Conservation (phyloP, 2,888 invertebrate species). For the Callimorpha dominula region DNA sequence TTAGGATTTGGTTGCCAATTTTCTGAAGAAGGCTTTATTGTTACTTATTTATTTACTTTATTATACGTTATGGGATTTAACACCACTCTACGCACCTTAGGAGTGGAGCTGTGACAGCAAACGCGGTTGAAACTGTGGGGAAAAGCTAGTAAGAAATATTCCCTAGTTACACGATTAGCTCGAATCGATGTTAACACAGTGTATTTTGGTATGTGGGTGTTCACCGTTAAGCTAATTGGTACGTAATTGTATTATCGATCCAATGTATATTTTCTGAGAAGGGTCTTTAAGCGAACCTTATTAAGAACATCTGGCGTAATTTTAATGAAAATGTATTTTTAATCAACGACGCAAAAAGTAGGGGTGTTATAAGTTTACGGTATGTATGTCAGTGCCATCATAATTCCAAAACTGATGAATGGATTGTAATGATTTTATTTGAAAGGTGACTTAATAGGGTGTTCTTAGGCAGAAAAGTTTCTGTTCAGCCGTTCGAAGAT, state of each 20-base stretch:
- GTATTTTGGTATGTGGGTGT: not conserved
- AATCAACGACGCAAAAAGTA: too few species aligned
- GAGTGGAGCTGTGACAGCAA: not conserved
- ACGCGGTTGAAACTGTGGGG: not conserved
- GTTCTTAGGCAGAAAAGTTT: too few species aligned
- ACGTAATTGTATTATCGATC: constrained; percentile 1
- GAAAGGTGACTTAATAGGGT: too few species aligned
- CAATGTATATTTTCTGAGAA: not conserved
- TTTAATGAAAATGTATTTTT: not conserved
- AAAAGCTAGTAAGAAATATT: not conserved
- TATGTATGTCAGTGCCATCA: not conserved
- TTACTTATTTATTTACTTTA: too few species aligned
- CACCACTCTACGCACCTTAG: too few species aligned
- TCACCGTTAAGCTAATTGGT: constrained; percentile 6
- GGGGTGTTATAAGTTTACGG: not conserved
- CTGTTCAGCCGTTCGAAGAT: too few species aligned
- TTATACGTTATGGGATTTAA: too few species aligned
- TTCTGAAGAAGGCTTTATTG: too few species aligned
- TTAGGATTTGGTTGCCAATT: too few species aligned
- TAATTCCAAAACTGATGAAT: too few species aligned
- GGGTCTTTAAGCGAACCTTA: not conserved
- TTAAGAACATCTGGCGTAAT: not conserved
- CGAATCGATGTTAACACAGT: not conserved
- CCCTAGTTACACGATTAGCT: not conserved
- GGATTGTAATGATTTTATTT: too few species aligned